Evolutionary conservation across 2,113 vertebrate species (phyloP).

Genomic region (Psittacula cyanocephala): DNA sequence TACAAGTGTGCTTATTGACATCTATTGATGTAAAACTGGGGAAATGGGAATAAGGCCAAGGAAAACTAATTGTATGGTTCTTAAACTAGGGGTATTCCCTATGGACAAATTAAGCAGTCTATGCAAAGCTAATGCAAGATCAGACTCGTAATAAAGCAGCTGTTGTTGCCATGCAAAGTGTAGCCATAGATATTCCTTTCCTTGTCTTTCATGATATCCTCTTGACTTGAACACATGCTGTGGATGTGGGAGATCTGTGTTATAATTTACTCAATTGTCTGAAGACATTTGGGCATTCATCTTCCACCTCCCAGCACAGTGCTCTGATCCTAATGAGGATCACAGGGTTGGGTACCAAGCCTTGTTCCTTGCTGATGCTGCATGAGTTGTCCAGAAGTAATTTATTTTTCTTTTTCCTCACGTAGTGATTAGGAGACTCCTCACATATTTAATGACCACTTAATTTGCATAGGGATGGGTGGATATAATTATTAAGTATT

Average conservation of each 20-base stretch:
- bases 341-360: not conserved
- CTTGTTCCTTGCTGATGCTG: not conserved
- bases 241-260: not conserved
- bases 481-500: not conserved
- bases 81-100: not conserved
- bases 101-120: not conserved
- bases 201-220: not conserved
- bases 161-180: not conserved
- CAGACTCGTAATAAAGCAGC: not conserved
- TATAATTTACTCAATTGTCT: not conserved
- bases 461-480: not conserved
- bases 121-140: not conserved
- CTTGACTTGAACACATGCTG: not conserved
- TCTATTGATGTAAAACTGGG: not conserved
- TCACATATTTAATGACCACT: not conserved
- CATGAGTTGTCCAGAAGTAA: not conserved
- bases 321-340: not conserved
- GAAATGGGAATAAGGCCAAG: not conserved
- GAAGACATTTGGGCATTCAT: not conserved
- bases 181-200: not conserved
- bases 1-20: not conserved
- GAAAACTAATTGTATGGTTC: not conserved
- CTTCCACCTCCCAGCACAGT: not conserved
- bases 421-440: not conserved
- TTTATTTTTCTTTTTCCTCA: not conserved